Conservation (phyloP, 2,888 invertebrate genomes). For the Polyommatus icarus region DNA sequence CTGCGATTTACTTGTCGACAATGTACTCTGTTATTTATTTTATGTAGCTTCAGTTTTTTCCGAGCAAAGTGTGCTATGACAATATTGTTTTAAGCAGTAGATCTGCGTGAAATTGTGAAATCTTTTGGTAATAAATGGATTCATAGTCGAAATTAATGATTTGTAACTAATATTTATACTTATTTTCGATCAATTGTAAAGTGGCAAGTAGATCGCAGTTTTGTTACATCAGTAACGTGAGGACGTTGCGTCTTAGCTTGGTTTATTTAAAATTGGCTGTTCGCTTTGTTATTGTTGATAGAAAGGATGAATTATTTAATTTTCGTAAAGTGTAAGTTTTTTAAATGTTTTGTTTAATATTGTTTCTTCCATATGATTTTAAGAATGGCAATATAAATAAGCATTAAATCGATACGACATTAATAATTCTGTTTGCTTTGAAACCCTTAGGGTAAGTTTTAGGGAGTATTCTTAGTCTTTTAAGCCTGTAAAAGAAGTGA, state of each 20-base stretch:
- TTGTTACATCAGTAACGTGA: constrained; percentile 7
- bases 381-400: constrained; percentile 75
- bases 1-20: constrained; percentile 11
- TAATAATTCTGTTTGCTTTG: constrained; percentile 34
- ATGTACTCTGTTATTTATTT: not conserved
- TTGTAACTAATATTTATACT: not conserved
- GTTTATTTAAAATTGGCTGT: constrained; percentile 47
- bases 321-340: constrained; percentile 63
- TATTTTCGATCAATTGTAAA: not conserved
- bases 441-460: not conserved
- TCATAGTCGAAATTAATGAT: not conserved
- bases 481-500: no score
- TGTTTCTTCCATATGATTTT: constrained; percentile 76
- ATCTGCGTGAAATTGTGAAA: not conserved
- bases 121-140: not conserved
- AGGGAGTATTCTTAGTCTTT: not conserved
- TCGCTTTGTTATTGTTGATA: constrained; percentile 73
- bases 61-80: not conserved
- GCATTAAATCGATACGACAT: constrained; percentile 53
- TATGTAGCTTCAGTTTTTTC: not conserved
- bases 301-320: constrained; percentile 67
- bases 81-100: not conserved
- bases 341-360: constrained; percentile 65
- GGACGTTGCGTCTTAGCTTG: constrained; percentile 30
- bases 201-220: constrained; percentile 4